These are phyloP conservation scores for Anabacerthia variegaticeps DNA, from an alignment of 2,797 vertebrate species.

Conservation along the genomic window DNA sequence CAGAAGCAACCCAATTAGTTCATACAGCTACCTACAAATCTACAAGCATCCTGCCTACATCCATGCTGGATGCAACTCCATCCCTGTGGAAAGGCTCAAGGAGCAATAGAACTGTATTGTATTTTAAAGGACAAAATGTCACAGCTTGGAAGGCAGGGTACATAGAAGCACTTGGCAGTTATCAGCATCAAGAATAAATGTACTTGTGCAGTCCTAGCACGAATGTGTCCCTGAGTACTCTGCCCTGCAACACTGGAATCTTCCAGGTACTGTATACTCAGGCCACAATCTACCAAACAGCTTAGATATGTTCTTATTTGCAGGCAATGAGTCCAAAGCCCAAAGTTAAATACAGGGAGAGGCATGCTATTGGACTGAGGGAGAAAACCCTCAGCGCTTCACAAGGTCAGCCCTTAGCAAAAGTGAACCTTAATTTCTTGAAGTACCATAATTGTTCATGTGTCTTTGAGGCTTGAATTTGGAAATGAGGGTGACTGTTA, in stretches of 20 bases:
- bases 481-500: constrained; percentile 19
- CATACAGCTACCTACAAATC: background rate
- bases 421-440: background rate
- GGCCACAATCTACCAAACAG: background rate
- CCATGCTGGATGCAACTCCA: background rate
- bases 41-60: background rate
- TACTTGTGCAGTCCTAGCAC: background rate
- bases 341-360: background rate
- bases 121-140: constrained; percentile 5
- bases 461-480: background rate
- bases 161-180: background rate
- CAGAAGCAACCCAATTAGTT: background rate
- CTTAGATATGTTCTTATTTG: background rate
- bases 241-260: background rate
- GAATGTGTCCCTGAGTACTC: background rate
- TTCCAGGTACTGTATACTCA: background rate
- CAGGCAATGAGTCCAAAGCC: background rate
- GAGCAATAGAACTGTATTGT: background rate
- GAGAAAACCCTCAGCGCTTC: background rate
- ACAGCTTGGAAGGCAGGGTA: background rate
- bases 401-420: background rate
- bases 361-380: background rate
- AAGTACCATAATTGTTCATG: background rate
- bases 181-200: background rate
- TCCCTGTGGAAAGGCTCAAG: background rate